Percentiles rank a stretch among this genome's conserved stretches.
These are phyloP conservation scores for Helobdella robusta DNA, from an alignment of 2,888 invertebrate genomes.

Conservation along the genomic window DNA sequence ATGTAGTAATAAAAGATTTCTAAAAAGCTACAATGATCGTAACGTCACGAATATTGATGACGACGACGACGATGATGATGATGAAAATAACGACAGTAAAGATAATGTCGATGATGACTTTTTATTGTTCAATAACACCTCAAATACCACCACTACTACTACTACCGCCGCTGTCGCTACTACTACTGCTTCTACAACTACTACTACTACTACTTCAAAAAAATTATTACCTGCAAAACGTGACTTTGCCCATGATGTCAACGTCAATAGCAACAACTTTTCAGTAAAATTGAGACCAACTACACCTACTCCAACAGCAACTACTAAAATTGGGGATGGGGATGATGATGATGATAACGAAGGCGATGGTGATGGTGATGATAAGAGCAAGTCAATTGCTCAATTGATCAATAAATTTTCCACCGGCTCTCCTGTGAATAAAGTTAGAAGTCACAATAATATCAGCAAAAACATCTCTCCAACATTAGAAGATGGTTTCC, in stretches of 20 bases:
- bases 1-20: constrained; percentile 10
- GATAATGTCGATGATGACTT: not conserved
- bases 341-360: not conserved
- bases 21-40: constrained; percentile 13
- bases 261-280: too few relatives aligned
- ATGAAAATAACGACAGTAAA: constrained; percentile 6
- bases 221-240: not conserved
- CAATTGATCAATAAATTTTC: not conserved
- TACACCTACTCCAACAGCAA: not conserved
- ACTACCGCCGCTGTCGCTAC: not conserved
- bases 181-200: not conserved
- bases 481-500: too few relatives aligned
- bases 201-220: not conserved
- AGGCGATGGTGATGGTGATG: not conserved
- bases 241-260: too few relatives aligned
- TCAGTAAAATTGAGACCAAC: too few relatives aligned
- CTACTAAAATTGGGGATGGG: not conserved
- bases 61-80: not conserved
- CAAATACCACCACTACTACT: too few relatives aligned
- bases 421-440: not conserved
- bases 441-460: not conserved
- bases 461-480: not conserved
- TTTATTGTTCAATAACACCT: too few relatives aligned
- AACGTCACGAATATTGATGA: constrained; percentile 17
- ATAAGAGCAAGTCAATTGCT: not conserved